phyloP scores from a whole-genome alignment of 2,797 vertebrate genomes.

The Sarcoramphus papa region DNA sequence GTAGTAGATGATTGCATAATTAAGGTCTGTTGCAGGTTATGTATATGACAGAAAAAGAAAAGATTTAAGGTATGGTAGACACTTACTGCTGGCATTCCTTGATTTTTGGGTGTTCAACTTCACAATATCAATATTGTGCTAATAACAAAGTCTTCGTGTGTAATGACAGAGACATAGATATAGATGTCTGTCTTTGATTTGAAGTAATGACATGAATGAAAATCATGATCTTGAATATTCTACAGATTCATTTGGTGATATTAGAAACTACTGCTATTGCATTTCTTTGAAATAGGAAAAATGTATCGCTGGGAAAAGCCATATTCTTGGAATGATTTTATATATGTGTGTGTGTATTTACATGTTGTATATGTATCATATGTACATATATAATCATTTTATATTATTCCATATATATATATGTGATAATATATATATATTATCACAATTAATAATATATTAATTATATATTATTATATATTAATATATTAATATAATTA shows the following conservation, averaged over 20 bases:
- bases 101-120: background rate
- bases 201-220: background rate
- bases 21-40: background rate
- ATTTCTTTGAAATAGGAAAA: background rate
- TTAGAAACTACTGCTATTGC: background rate
- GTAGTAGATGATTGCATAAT: background rate
- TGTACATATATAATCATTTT: background rate
- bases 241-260: background rate
- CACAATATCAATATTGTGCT: background rate
- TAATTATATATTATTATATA: background rate
- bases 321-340: background rate
- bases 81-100: background rate
- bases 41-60: background rate
- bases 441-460: background rate
- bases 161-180: background rate
- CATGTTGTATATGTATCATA: background rate
- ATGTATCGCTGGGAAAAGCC: accelerated
- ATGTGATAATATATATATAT: background rate
- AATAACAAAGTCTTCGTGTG: background rate
- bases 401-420: background rate
- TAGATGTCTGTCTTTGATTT: background rate
- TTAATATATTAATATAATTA: no score
- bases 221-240: background rate
- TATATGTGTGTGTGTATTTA: accelerated
- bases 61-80: background rate